Base-by-base conservation (phyloP, 2,113 vertebrate genomes). In the Sisor rabdophorus region DNA sequence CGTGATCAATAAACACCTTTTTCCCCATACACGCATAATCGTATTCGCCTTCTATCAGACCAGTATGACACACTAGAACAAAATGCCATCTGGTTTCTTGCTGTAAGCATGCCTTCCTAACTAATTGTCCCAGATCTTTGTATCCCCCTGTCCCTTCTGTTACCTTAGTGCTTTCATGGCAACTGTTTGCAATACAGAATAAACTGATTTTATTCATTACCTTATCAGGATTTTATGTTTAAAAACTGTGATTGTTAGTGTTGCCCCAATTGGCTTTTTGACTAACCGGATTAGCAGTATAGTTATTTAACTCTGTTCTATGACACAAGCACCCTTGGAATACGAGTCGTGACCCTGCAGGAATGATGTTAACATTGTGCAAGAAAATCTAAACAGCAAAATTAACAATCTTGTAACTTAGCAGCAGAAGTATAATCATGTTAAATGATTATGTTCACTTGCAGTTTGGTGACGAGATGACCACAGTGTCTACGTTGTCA, bases 81-180 rank as follows among this genome's bases (percentile, higher is more conserved):
- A 88, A 90, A 89, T 86, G 87, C 90, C 90, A 91, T 92, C 90
- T 92, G 90, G 87, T 85, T 80, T 84, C 83, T 87, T 79, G 85
- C 40, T 11, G 86, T 84, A 50, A 83, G 85, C 85, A 82, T 88
- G 85, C 80, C 78, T 87, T 80, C 78, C 84, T 89, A 90, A 84
- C 89, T 91, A 89, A 91, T 87, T 89, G 77, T 83, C 82, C 80
- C 76, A 77, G 78, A 84, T 86, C 78, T 77, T 68, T 84, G 26
- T 69, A 68, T 55, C 24, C 32, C 72, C 61, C 26, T 11, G n/a
- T 44, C 55, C 22, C 60, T 19, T 36, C 53, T 17, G 63, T 32
- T 72, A 70, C 32, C 32, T 47, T 28, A 15, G n/a, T 26, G 30
- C 30, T 53, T 61, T 54, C 52, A n/a, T 67, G 52, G 61, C 17